Evolutionary conservation across 2,797 vertebrate genomes (phyloP), one percentile per base, ranked within the genome.

Genomic region (Zenarchopterus dispar): DNA sequence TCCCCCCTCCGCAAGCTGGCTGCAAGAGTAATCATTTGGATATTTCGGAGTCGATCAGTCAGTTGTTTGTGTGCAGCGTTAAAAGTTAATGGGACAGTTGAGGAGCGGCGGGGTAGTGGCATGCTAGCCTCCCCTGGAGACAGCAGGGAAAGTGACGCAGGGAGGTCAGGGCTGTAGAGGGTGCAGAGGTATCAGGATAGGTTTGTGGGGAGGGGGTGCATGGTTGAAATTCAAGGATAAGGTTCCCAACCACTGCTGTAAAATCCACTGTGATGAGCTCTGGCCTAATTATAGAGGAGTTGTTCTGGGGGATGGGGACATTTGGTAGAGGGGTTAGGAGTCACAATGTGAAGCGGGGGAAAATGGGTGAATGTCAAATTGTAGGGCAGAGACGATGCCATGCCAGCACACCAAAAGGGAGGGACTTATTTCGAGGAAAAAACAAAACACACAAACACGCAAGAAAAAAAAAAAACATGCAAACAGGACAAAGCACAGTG

Each of bases 151-250:
- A 75, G 63, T 68, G 76, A 68, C n/a, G 48, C 69, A 58, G 59
- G 23, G 44, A 75, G 80, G 82, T 82, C 75, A 48, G 67, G 83
- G 78, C 69, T 78, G 65, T 26, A 77, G 60, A 77, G 67, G 56
- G 50, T 43, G 16, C 52, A 73, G 72, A 47, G 78, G 64, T 65
- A 67, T 74, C 64, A 67, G 22, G 44, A 46, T 54, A 53, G 71
- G 73, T 62, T 19, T 48, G 54, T 24, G 47, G 22, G 16, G 36
- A 7, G 21, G 56, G 75, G 75, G 65, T 54, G 65, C 86, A 93
- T 92, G 81, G 80, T 84, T 93, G 64, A 83, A 83, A 93, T 92
- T 86, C 87, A 89, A 55, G 88, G 86, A 84, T 93, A 91, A 92
- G 81, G 92, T 94, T 93, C 93, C 81, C 56, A 85, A 81, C 87